phyloP scores from a whole-genome alignment of 2,113 vertebrate species.

The Marmota flaviventris region DNA sequence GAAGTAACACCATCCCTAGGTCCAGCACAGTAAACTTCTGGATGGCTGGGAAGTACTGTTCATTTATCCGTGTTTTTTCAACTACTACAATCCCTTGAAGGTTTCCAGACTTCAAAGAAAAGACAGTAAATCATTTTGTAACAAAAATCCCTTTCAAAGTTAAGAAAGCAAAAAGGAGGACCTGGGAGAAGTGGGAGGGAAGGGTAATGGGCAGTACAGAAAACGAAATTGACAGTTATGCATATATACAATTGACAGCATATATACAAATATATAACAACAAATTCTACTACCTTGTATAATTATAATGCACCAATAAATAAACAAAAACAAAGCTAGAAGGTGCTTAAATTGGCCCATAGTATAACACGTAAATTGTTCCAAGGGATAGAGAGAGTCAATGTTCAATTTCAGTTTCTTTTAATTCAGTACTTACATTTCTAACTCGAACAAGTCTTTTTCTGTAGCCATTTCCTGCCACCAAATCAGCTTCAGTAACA shows the following conservation, averaged over 20 bases:
- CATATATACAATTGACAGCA: too few species aligned
- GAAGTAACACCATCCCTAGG: constrained; percentile 94
- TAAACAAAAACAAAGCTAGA: background rate
- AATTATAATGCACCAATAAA: too few species aligned
- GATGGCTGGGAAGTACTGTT: constrained; percentile 93
- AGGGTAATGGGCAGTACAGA: too few species aligned
- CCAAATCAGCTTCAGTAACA: constrained; percentile 94
- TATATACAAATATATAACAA: too few species aligned
- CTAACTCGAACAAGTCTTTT: constrained; percentile 94
- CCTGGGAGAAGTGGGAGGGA: too few species aligned
- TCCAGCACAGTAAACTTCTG: constrained; percentile 95
- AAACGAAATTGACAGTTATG: too few species aligned
- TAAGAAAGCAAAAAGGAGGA: background rate
- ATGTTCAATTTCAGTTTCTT: constrained; percentile 16
- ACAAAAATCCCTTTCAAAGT: background rate
- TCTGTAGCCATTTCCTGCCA: constrained; percentile 92
- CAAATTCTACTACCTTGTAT: too few species aligned
- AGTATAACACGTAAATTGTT: background rate
- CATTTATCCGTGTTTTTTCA: constrained; percentile 92
- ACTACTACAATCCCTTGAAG: constrained; percentile 91
- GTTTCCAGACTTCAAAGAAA: constrained; percentile 86
- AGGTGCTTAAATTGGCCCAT: background rate
- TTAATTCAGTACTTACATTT: constrained; percentile 90
- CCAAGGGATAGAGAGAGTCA: background rate
- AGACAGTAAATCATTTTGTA: background rate